A percentile compares a stretch with the other conserved stretches of the same genome.
These are phyloP conservation scores for Nasonovia ribisnigri DNA, from an alignment of 2,888 invertebrate genomes.

Conservation along the genomic window DNA sequence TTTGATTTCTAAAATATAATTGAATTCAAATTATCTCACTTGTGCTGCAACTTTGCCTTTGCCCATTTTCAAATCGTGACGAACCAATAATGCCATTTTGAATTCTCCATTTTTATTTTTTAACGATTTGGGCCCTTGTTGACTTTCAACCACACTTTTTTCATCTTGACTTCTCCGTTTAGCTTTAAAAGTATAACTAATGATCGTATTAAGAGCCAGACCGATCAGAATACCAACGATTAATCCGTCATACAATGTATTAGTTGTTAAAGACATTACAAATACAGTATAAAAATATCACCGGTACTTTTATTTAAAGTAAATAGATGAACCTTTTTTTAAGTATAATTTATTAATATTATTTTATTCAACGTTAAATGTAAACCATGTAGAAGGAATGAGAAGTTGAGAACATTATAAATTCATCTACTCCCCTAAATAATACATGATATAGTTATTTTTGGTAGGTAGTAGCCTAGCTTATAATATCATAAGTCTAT, in stretches of 20 bases:
- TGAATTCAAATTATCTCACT: conserved; percentile 17
- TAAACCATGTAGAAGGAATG: not conserved
- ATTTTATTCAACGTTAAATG: not conserved
- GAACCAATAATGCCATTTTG: conserved; percentile 87
- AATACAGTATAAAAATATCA: not conserved
- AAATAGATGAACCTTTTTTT: not conserved
- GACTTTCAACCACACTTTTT: not conserved
- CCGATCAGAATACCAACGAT: not conserved
- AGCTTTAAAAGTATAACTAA: not conserved
- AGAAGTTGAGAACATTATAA: not conserved
- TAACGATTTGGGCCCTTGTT: not conserved
- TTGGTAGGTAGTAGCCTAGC: too few species aligned
- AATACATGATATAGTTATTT: too few species aligned
- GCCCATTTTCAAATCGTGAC: conserved; percentile 93
- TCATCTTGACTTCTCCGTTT: not conserved
- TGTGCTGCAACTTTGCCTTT: conserved; percentile 96
- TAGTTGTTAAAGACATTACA: not conserved
- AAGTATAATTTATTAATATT: not conserved
- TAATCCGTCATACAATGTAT: conserved; percentile 15
- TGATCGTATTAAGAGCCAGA: not conserved
- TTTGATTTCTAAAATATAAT: not conserved
- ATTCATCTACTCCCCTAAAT: too few species aligned
- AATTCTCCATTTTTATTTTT: not conserved
- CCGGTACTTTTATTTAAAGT: not conserved
- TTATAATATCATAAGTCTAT: too few species aligned